phyloP scores from a whole-genome alignment of 2,797 vertebrate genomes.

The Halcyon chelicuti region DNA sequence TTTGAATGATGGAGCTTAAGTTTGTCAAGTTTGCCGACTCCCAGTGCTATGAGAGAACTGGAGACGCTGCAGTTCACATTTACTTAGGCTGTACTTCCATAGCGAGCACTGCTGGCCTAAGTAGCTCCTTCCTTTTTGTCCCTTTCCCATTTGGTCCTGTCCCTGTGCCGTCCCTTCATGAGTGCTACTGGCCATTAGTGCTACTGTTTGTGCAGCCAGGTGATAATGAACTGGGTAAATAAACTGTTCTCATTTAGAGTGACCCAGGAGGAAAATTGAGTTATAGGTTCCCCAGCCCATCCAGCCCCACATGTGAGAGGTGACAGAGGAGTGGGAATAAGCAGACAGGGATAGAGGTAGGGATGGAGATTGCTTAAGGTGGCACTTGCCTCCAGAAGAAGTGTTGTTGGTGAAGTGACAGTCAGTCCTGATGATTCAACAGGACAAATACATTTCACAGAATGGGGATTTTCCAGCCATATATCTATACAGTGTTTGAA shows the following conservation, averaged over 20 bases:
- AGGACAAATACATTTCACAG: background rate
- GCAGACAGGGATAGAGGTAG: background rate
- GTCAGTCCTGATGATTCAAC: background rate
- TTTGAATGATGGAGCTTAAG: background rate
- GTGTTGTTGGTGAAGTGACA: background rate
- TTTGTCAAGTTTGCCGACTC: background rate
- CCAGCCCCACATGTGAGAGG: background rate
- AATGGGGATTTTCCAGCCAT: background rate
- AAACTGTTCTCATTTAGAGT: background rate
- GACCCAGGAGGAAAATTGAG: background rate
- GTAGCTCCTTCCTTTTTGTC: background rate
- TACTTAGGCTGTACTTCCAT: background rate
- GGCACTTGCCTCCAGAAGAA: background rate
- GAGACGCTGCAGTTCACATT: fast-evolving
- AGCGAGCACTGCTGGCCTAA: background rate
- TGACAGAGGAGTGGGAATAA: background rate
- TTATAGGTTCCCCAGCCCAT: background rate
- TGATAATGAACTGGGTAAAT: background rate
- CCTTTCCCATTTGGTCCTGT: background rate
- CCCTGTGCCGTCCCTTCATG: background rate
- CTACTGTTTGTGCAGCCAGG: background rate
- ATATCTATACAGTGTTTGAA: background rate
- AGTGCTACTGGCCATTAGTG: background rate
- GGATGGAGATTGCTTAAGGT: background rate
- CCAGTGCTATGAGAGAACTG: background rate